These are phyloP conservation scores for Entomobrya proxima DNA, from an alignment of 2,888 invertebrate genomes.

Conservation along the genomic window DNA sequence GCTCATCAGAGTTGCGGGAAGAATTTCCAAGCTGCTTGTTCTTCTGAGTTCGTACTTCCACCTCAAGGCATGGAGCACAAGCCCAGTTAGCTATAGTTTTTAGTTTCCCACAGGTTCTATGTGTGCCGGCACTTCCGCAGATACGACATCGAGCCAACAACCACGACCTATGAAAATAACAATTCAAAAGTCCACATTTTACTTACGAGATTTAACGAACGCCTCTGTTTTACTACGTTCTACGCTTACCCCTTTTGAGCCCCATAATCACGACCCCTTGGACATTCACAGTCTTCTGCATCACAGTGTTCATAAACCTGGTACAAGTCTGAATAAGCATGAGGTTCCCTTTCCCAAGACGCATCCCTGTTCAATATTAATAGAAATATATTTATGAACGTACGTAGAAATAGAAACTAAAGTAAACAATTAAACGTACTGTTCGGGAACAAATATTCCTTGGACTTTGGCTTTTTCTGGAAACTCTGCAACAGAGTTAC, in stretches of 20 bases:
- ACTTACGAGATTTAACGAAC: background rate
- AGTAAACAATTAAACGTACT: too few species aligned
- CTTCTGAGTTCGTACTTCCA: slow-evolving; percentile 59
- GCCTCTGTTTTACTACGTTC: background rate
- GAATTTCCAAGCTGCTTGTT: slow-evolving; percentile 49
- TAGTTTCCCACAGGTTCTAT: slow-evolving; percentile 79
- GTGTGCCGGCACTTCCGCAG: slow-evolving; percentile 81
- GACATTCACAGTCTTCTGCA: slow-evolving; percentile 81
- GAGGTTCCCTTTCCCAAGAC: slow-evolving; percentile 88
- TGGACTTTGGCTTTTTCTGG: slow-evolving; percentile 81
- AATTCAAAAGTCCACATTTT: background rate
- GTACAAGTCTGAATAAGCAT: slow-evolving; percentile 86
- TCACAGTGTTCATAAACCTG: slow-evolving; percentile 83
- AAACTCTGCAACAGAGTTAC: slow-evolving; percentile 85
- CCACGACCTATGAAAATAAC: background rate
- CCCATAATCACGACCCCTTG: slow-evolving; percentile 80
- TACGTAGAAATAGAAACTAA: too few species aligned
- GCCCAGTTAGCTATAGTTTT: slow-evolving; percentile 78
- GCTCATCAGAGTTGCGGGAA: too few species aligned
- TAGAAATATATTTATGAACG: background rate
- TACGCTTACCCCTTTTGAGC: slow-evolving; percentile 77
- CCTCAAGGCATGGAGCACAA: slow-evolving; percentile 78
- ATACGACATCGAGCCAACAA: slow-evolving; percentile 79
- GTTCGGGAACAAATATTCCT: slow-evolving; percentile 89
- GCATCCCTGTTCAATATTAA: slow-evolving; percentile 82